Conservation (phyloP, 2,888 invertebrate species). For the Ectemnius lituratus region DNA sequence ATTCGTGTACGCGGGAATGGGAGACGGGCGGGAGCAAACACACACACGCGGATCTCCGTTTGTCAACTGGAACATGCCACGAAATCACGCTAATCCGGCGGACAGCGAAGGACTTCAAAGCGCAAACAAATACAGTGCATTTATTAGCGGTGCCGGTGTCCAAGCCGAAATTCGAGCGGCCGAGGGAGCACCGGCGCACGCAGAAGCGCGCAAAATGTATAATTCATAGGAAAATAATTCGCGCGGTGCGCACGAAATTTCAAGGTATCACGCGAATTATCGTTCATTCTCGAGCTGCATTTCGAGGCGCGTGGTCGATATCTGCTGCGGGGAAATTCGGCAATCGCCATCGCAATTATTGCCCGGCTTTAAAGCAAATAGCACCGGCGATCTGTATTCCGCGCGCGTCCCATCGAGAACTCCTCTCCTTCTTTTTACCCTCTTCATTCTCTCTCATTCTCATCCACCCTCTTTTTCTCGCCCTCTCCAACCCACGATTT, state of each 20-base stretch:
- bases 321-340: neutral
- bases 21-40: no score
- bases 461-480: slow-evolving; percentile 35
- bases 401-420: slow-evolving; percentile 10
- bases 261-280: neutral
- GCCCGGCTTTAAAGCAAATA: slow-evolving; percentile 29
- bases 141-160: no score
- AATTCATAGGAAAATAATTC: neutral
- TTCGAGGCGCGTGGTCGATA: no score
- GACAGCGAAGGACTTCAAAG: no score
- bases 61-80: no score
- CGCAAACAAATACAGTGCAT: no score
- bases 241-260: neutral
- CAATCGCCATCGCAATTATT: slow-evolving; percentile 26
- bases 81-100: no score
- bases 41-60: no score
- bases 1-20: no score
- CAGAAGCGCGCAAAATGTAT: neutral
- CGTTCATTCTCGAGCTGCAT: neutral
- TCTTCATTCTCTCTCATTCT: no score
- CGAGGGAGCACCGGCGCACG: neutral
- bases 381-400: slow-evolving; percentile 17
- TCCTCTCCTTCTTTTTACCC: neutral
- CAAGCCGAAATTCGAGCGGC: no score
- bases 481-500: slow-evolving; percentile 14